A percentile compares a stretch with the other conserved stretches of the same genome.
Conservation (phyloP, 92 coral and sea anemone species). For the Diadumene lineata region DNA sequence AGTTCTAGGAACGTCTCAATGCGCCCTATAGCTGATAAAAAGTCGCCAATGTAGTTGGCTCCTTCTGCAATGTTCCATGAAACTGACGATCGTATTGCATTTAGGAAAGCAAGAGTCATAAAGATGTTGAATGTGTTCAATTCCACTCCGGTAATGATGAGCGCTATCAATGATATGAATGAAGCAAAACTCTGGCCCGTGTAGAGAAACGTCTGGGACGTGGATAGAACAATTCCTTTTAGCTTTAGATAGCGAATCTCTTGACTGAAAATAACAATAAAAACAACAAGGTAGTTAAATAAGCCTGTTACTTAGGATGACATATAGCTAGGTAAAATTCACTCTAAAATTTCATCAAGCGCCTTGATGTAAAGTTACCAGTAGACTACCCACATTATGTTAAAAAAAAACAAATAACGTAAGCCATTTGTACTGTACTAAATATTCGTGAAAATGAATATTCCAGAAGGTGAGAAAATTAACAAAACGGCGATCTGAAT, state of each 20-base stretch:
- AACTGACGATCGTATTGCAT: slow-evolving; percentile 29
- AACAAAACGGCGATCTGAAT: too few relatives aligned
- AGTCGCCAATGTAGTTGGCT: slow-evolving; percentile 50
- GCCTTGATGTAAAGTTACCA: too few relatives aligned
- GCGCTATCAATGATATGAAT: slow-evolving; percentile 36
- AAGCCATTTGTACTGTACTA: too few relatives aligned
- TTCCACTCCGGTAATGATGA: slow-evolving; percentile 41
- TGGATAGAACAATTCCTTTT: slow-evolving; percentile 42
- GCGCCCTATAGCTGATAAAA: slow-evolving; percentile 40
- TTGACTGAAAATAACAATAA: slow-evolving; percentile 24
- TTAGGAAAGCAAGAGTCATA: slow-evolving; percentile 52
- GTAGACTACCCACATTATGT: too few relatives aligned
- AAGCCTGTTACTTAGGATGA: too few relatives aligned
- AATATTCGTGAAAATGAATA: too few relatives aligned
- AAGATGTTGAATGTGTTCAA: slow-evolving; percentile 52
- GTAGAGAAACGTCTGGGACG: slow-evolving; percentile 49
- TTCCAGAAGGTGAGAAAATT: too few relatives aligned
- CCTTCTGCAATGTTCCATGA: slow-evolving; percentile 51
- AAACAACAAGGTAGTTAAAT: background rate
- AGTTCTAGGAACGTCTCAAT: slow-evolving; percentile 49
- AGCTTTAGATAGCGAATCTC: slow-evolving; percentile 41
- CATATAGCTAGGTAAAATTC: too few relatives aligned
- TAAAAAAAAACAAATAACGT: too few relatives aligned
- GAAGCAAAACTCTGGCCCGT: slow-evolving; percentile 39
- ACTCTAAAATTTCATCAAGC: too few relatives aligned